Percentiles rank a stretch among this genome's conserved stretches.
These are phyloP conservation scores for Watsonalla cultraria DNA, from an alignment of 2,888 invertebrate genomes.

Conservation along the genomic window DNA sequence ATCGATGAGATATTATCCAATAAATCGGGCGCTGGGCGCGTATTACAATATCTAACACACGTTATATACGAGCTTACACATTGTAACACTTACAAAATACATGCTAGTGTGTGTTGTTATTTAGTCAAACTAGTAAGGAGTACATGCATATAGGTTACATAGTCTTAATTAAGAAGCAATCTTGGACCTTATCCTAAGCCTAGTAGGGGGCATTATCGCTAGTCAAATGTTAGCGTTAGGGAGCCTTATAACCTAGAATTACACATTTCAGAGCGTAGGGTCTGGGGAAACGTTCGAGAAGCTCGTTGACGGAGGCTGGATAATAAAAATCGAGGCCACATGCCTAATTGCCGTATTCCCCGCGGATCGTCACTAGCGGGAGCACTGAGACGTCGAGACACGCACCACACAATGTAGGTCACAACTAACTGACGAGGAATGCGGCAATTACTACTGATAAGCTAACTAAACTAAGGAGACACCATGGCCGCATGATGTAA, in stretches of 20 bases:
- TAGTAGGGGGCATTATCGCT: slow-evolving; percentile 23
- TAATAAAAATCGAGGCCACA: slow-evolving; percentile 73
- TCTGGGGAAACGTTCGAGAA: slow-evolving; percentile 44
- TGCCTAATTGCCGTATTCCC: slow-evolving; percentile 49
- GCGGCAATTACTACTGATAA: slow-evolving; percentile 49
- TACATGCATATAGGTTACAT: slow-evolving; percentile 50
- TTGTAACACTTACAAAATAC: slow-evolving; percentile 42
- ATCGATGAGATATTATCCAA: slow-evolving; percentile 48
- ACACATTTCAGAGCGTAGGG: slow-evolving; percentile 75
- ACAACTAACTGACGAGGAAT: slow-evolving; percentile 24
- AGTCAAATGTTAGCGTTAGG: slow-evolving; percentile 26
- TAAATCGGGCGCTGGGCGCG: slow-evolving; percentile 38
- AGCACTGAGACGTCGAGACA: slow-evolving; percentile 13
- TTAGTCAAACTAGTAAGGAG: slow-evolving; percentile 43
- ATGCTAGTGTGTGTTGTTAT: slow-evolving; percentile 14
- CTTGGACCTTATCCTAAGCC: slow-evolving; percentile 44
- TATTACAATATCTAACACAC: slow-evolving; percentile 6
- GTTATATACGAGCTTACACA: slow-evolving; percentile 35
- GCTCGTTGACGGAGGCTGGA: slow-evolving; percentile 37
- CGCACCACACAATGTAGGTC: slow-evolving; percentile 5
- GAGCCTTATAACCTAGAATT: slow-evolving; percentile 46
- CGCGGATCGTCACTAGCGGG: slow-evolving; percentile 5
- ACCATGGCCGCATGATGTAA: slow-evolving; percentile 77
- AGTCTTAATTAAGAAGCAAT: slow-evolving; percentile 48
- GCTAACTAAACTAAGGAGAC: slow-evolving; percentile 61